These are phyloP conservation scores for Sebastes oblongus DNA, from an alignment of 2,797 vertebrate genomes.

Conservation along the genomic window DNA sequence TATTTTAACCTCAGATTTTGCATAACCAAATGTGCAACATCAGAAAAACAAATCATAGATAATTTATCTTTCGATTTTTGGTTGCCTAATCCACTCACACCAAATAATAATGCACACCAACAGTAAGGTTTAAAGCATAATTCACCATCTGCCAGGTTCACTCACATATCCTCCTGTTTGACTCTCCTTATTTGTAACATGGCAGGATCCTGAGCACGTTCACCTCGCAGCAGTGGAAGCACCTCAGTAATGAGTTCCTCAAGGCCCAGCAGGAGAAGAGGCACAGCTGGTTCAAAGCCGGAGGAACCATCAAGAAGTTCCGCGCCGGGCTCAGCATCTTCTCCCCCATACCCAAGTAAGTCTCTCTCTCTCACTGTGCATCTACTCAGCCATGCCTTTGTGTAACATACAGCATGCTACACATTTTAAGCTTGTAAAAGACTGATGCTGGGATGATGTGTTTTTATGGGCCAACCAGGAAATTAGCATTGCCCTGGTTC, in stretches of 20 bases:
- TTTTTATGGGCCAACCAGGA: too few species aligned
- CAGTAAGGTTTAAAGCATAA: background rate
- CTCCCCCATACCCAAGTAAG: constrained; percentile 97
- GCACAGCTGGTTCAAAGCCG: constrained; percentile 98
- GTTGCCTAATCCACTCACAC: background rate
- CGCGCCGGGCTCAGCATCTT: constrained; percentile 98
- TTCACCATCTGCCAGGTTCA: background rate
- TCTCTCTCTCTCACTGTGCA: background rate
- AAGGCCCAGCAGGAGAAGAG: constrained; percentile 98
- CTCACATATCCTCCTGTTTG: background rate
- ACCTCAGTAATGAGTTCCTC: constrained; percentile 98
- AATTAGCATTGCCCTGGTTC: too few species aligned
- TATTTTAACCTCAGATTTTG: background rate
- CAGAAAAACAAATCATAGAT: background rate
- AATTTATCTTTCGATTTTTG: background rate
- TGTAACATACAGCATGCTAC: background rate
- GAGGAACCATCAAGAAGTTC: constrained; percentile 98
- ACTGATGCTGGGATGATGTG: too few species aligned
- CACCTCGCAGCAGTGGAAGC: constrained; percentile 99
- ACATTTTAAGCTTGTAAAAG: background rate
- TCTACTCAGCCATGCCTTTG: background rate
- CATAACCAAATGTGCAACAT: background rate
- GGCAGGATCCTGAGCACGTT: constrained; percentile 96
- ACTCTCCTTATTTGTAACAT: constrained; percentile 1
- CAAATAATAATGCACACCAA: background rate